A percentile compares a stretch with the other conserved stretches of the same genome.
phyloP scores from a whole-genome alignment of 2,797 vertebrate genomes.

The Thalassophryne amazonica region DNA sequence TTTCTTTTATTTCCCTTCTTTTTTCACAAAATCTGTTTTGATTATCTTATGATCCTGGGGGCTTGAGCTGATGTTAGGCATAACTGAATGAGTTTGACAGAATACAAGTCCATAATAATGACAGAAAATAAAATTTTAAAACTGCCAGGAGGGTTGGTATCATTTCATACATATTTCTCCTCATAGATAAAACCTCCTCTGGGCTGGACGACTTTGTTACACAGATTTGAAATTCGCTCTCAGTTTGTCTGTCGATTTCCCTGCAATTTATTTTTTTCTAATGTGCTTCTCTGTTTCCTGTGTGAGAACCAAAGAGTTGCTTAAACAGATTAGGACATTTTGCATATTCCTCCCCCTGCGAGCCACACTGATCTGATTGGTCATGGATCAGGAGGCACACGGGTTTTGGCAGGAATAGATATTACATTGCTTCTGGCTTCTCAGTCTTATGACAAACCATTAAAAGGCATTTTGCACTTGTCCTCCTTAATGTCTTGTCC shows the following conservation, averaged over 20 bases:
- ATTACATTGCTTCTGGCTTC: conserved; percentile 47
- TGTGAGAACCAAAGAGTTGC: conserved; percentile 31
- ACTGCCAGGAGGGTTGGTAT: background rate
- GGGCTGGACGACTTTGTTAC: conserved; percentile 17
- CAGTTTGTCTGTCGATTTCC: conserved; percentile 18
- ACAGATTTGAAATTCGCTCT: conserved; percentile 35
- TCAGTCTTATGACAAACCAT: conserved; percentile 60
- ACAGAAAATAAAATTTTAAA: conserved; percentile 5
- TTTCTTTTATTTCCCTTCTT: too few species aligned
- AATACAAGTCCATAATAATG: conserved; percentile 16
- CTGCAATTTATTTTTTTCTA: conserved; percentile 13
- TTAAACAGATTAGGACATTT: conserved; percentile 57
- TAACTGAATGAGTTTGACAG: conserved; percentile 32
- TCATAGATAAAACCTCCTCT: conserved; percentile 10
- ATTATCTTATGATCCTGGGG: too few species aligned
- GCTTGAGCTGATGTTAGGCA: conserved; percentile 23
- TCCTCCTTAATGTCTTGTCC: conserved; percentile 52
- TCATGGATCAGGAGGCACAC: conserved; percentile 65
- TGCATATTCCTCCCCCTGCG: conserved; percentile 53
- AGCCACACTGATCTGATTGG: conserved; percentile 65
- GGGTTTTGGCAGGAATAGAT: conserved; percentile 66
- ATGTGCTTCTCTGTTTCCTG: conserved; percentile 20
- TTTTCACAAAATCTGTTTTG: too few species aligned
- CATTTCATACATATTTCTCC: conserved; percentile 32
- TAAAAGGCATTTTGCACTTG: conserved; percentile 56